Evolutionary conservation across 2,888 invertebrate genomes (phyloP).

Genomic region (Ligdia adustata): DNA sequence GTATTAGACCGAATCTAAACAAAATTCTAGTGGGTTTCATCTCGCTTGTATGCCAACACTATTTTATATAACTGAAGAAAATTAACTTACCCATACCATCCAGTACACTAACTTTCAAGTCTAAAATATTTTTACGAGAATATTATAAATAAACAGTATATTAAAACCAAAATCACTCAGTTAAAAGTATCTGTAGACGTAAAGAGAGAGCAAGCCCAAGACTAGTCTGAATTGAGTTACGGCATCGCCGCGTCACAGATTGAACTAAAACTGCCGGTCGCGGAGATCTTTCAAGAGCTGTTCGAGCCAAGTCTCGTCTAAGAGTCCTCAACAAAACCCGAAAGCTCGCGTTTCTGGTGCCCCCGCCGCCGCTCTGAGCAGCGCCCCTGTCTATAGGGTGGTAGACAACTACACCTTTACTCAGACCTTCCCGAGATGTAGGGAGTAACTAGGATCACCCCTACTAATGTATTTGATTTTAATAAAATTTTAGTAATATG

Average conservation of each 20-base stretch:
- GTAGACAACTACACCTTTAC: constrained; percentile 60
- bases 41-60: too few species aligned
- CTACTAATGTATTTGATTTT: too few species aligned
- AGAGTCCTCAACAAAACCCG: constrained; percentile 77
- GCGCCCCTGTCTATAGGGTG: constrained; percentile 86
- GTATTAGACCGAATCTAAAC: too few species aligned
- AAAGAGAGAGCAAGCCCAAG: constrained; percentile 83
- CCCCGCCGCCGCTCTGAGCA: constrained; percentile 83
- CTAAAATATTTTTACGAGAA: too few species aligned
- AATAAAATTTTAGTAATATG: too few species aligned
- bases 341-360: constrained; percentile 87
- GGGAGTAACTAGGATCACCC: constrained; percentile 58
- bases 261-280: constrained; percentile 88
- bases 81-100: too few species aligned
- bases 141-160: too few species aligned
- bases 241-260: constrained; percentile 85
- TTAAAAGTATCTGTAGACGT: constrained; percentile 33
- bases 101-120: too few species aligned
- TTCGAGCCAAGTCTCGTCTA: constrained; percentile 73
- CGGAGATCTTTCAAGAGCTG: constrained; percentile 85
- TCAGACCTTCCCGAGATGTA: constrained; percentile 92
- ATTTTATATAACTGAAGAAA: too few species aligned
- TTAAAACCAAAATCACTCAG: constrained; percentile 57
- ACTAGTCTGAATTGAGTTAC: constrained; percentile 94
- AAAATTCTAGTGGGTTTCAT: too few species aligned